phyloP scores from a whole-genome alignment of 2,888 invertebrate genomes.

The Nomada fucata region DNA sequence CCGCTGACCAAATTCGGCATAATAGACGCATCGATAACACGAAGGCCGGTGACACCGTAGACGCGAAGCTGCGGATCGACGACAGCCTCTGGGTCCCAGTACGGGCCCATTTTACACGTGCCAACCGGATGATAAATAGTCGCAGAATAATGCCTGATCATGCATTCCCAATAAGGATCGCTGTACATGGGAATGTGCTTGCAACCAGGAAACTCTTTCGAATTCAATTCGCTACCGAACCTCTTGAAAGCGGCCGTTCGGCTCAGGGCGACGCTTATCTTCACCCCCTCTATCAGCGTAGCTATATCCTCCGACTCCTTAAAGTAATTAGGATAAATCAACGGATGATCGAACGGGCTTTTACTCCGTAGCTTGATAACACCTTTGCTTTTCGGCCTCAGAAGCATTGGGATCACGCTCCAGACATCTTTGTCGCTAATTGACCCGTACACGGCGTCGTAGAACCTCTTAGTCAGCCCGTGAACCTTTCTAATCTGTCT shows the following conservation, averaged over 20 bases:
- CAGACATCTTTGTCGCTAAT: slow-evolving; percentile 92
- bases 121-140: slow-evolving; percentile 95
- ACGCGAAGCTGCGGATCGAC: slow-evolving; percentile 92
- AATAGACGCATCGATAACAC: slow-evolving; percentile 94
- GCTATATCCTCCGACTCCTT: slow-evolving; percentile 91
- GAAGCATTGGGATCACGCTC: slow-evolving; percentile 93
- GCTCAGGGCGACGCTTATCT: slow-evolving; percentile 92
- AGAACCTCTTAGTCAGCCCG: slow-evolving; percentile 90
- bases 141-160: slow-evolving; percentile 91
- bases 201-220: slow-evolving; percentile 92
- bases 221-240: slow-evolving; percentile 90
- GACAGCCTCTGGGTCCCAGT: slow-evolving; percentile 93
- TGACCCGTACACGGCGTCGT: slow-evolving; percentile 90
- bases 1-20: slow-evolving; percentile 95
- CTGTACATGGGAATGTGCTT: slow-evolving; percentile 88
- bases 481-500: slow-evolving; percentile 92
- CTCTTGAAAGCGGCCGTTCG: slow-evolving; percentile 91
- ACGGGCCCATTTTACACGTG: slow-evolving; percentile 95
- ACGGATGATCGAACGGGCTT: slow-evolving; percentile 94
- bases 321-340: slow-evolving; percentile 97
- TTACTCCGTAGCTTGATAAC: slow-evolving; percentile 91
- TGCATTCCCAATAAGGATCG: slow-evolving; percentile 94
- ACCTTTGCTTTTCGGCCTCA: slow-evolving; percentile 94
- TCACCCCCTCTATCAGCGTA: slow-evolving; percentile 93
- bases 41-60: slow-evolving; percentile 91